Base-by-base conservation (phyloP, 2,888 invertebrate genomes). In the Hirtodrosophila confusa region DNA sequence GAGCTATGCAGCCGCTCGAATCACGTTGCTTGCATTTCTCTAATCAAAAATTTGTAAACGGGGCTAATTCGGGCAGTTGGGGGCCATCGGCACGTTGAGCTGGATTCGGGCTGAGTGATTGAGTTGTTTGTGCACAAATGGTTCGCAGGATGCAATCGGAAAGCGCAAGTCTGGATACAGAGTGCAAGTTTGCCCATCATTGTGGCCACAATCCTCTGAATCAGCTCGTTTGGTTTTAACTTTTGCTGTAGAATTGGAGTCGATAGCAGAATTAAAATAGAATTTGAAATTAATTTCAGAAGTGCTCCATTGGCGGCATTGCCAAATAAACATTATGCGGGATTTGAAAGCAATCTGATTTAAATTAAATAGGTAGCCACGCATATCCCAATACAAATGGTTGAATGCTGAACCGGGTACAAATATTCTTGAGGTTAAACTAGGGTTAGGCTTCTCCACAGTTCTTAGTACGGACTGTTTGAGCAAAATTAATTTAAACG, bases 21-120 rank as follows among this genome's bases (percentile, higher is more conserved):
- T 72, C 80, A 70, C 72, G 63, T 69, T 75, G 75, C 69, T 73
- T 75, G 70, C 68, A 74, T 72, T 78, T 61, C 78, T 89, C 88
- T 82, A 88, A 88, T 88, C 89, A 89, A 80, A 79, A 83, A 69
- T 65, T 31, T 69, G 78, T 56, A 71, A 71, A 78, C 66, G 73
- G 71, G 67, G 63, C 72, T 64, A 69, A 55, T 58, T 64, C 68
- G 55, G 73, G 55, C 50, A 33, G 33, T 36, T 10, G 43, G 24
- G 17, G 27, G 17, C 11, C 7, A 33, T 24, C 12, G 31, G 47
- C 47, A 48, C 61, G 58, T 60, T 62, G 63, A 50, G 50, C 43
- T 47, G 44, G 45, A 57, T 60, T 61, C 43, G n/a, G 37, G 43
- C 69, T 69, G 86, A 82, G 86, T 87, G 82, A 87, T 83, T 83